Base-by-base conservation (phyloP, 2,888 invertebrate genomes). In the Tenthredo distinguenda region DNA sequence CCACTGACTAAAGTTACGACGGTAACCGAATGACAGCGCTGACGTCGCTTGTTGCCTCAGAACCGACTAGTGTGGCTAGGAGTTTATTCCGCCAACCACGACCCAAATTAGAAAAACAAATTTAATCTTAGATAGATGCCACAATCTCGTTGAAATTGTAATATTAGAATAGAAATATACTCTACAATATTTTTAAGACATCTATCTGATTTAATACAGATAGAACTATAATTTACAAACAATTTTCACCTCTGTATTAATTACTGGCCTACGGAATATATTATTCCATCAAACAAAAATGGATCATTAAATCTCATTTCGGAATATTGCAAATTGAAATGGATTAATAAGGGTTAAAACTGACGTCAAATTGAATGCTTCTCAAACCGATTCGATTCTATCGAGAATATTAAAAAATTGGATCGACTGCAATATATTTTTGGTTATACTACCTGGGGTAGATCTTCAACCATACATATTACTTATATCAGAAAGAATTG, bases 1-100 rank as follows among this genome's bases (percentile, higher is more conserved):
- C 81, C 83, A 83, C 68, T 47, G 71, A 68, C 31, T 31, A 68
- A 83, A 71, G 83, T 83, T 83, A 71, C 71, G n/a, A 68, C 26
- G 47, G 58, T 68, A 71, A 83, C 83, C 83, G 83, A 34, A 47
- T 71, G 83, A 83, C 71, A 83, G 83, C 83, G 83, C 83, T 83
- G 50, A 71, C 7, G 83, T 68, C 83, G 83, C 9, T 83, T 21
- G 40, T 37, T 50, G 58, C 37, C 58, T 81, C 81, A 21, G 81
- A 81, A 62, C 81, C 62, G 31, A 81, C 81, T 81, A 40, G 31
- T 62, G 58, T 37, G 15, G 58, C 62, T 81, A 81, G 21, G 58
- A 81, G 21, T 62, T 31, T 21, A n/a, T 55, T n/a, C 55, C n/a
- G 31, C 31, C 50, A 47, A 77, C 55, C 31, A 55, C 37, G 50